Evolutionary conservation across 2,113 vertebrate genomes (phyloP).

Genomic region (Leptodactylus fuscus): DNA sequence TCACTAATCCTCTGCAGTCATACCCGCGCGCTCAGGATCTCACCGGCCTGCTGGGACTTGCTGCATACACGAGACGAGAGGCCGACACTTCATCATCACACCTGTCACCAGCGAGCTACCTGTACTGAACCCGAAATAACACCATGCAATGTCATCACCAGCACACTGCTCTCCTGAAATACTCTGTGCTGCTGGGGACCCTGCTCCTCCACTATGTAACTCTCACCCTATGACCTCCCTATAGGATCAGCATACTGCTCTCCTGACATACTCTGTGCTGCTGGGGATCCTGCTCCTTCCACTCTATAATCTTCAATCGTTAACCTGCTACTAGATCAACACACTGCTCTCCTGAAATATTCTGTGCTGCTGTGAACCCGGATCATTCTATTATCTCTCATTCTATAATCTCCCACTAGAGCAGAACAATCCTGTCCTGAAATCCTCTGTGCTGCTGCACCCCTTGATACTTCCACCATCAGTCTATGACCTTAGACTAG

Average conservation of each 20-base stretch:
- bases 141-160: not conserved
- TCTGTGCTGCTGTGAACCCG: not conserved
- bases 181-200: not conserved
- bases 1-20: slow-evolving; percentile 7
- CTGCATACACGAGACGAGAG: not conserved
- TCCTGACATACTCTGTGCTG: not conserved
- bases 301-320: not conserved
- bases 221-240: not conserved
- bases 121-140: not conserved
- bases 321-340: not conserved
- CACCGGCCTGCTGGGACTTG: slow-evolving; percentile 39
- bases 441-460: too few relatives aligned
- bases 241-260: not conserved
- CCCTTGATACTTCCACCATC: too few relatives aligned
- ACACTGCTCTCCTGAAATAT: not conserved
- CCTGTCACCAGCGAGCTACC: not conserved
- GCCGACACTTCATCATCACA: slow-evolving; percentile 14
- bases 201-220: not conserved
- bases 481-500: too few relatives aligned
- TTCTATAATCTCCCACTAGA: too few relatives aligned
- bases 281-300: too few relatives aligned
- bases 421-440: too few relatives aligned
- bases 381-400: too few relatives aligned
- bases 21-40: too few relatives aligned
- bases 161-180: not conserved